Evolutionary conservation across 2,113 vertebrate species (phyloP).

Genomic region (Poecilia latipinna): DNA sequence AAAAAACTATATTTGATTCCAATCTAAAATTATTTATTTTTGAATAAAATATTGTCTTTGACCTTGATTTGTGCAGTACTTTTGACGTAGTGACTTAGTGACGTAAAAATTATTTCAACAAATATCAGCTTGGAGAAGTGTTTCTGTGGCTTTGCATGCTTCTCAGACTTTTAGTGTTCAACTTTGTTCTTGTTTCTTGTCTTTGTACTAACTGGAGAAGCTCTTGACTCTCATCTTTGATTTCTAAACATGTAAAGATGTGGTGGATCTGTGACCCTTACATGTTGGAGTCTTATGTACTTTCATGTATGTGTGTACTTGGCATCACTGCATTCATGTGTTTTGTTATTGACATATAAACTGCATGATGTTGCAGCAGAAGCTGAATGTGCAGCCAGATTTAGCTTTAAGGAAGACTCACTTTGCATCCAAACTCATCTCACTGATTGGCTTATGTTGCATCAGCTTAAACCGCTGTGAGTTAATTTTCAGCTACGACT

Average conservation of each 20-base stretch:
- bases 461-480: background rate
- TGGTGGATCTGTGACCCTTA: constrained; percentile 6
- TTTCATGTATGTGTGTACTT: background rate
- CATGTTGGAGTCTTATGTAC: background rate
- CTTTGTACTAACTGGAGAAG: constrained; percentile 26
- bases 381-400: background rate
- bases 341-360: background rate
- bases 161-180: constrained; percentile 26
- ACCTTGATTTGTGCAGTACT: background rate
- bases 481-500: background rate
- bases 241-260: constrained; percentile 3
- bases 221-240: constrained; percentile 10
- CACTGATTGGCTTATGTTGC: background rate
- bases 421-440: background rate
- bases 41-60: background rate
- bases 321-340: constrained; percentile 26
- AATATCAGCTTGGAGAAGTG: constrained; percentile 37
- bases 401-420: background rate
- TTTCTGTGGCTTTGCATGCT: constrained; percentile 76
- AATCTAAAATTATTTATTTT: constrained; percentile 1
- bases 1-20: too few relatives aligned
- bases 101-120: background rate
- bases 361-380: background rate
- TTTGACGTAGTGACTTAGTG: background rate
- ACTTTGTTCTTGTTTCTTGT: constrained; percentile 4